Conservation (phyloP, 1,140 invertebrate genomes). For the Drosophila persimilis region DNA sequence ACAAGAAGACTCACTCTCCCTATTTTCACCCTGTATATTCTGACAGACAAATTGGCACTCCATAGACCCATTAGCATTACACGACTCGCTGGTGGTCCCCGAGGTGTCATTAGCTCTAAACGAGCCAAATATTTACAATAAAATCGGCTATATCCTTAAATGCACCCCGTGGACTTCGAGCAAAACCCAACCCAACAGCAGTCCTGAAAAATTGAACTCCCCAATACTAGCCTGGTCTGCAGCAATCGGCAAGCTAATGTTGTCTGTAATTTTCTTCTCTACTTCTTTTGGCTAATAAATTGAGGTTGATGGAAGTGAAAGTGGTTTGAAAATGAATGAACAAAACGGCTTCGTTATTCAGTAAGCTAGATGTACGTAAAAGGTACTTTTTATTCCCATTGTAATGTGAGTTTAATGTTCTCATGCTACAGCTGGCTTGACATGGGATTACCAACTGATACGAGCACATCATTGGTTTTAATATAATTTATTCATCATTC, state of each 20-base stretch:
- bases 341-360: too few relatives aligned
- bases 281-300: not conserved
- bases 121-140: conserved; percentile 66
- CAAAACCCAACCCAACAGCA: conserved; percentile 15
- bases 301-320: not conserved
- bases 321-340: not conserved
- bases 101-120: conserved; percentile 56
- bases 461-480: conserved; percentile 9
- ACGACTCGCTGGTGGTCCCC: conserved; percentile 39
- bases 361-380: too few relatives aligned
- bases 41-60: conserved; percentile 43
- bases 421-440: too few relatives aligned
- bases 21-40: too few relatives aligned
- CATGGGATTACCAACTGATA: too few relatives aligned
- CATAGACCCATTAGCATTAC: conserved; percentile 49
- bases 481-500: conserved; percentile 32
- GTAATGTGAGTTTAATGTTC: too few relatives aligned
- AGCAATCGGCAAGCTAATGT: too few relatives aligned
- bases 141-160: conserved; percentile 60
- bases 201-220: not conserved
- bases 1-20: too few relatives aligned
- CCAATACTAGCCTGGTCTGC: not conserved
- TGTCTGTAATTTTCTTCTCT: too few relatives aligned
- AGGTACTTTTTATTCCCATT: too few relatives aligned
- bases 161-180: conserved; percentile 46